Base-by-base conservation (phyloP, 2,113 vertebrate species). In the Oryzias melastigma region DNA sequence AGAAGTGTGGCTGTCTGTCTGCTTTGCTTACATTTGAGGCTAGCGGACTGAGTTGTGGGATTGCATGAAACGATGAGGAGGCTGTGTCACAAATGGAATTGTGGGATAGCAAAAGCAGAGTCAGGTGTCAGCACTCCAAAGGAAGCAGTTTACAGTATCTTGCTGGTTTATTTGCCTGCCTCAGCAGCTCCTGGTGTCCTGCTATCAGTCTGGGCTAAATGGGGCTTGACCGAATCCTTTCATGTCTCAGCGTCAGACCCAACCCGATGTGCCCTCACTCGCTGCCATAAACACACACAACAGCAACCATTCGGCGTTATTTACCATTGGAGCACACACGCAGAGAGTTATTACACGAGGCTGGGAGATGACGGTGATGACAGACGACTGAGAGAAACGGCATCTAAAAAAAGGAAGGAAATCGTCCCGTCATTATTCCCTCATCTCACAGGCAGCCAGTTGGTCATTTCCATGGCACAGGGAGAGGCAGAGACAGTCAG, bases 141-240 rank as follows among this genome's bases (percentile, higher is more conserved):
- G 75, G 56, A 65, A 61, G 66, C 70, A 85, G 80, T 82, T 75
- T 75, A 84, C 73, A 69, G 71, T 84, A 81, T 78, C 75, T 73
- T 16, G 71, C 29, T 35, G 7, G 41, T 17, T 18, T 75, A 79
- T 84, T 69, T 85, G 83, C 77, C 80, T 76, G 75, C 69, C 83
- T 84, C 76, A 81, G 80, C 80, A 88, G 81, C 78, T 82, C 71
- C 67, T 79, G 77, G 78, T 90, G 90, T 86, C 87, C 84, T 78
- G 81, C 86, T 84, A 86, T 90, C 89, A 89, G 85, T 90, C 85
- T 85, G 84, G 80, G 80, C 88, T 91, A 89, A 91, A 91, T 89
- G 88, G 87, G 77, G 90, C 88, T 86, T 90, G 89, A 91, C 90
- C 74, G 51, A 82, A 88, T 86, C 87, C 80, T 86, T 89, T 88